Evolutionary conservation across 2,797 vertebrate species (phyloP).

Genomic region (Peromyscus eremicus): DNA sequence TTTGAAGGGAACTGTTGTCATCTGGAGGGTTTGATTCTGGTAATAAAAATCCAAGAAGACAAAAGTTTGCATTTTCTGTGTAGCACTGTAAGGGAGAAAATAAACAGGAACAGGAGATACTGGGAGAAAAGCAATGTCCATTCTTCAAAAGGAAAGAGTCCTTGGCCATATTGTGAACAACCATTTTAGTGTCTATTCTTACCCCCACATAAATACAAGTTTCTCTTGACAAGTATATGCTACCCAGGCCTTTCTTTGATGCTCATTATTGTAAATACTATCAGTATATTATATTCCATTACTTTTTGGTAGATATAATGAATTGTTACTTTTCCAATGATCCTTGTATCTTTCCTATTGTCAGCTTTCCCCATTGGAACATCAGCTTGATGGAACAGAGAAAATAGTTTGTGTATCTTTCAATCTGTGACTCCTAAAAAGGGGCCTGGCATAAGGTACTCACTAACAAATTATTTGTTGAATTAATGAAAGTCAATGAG

Average conservation of each 20-base stretch:
- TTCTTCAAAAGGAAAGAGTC: background rate
- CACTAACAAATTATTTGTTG: background rate
- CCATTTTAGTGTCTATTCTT: background rate
- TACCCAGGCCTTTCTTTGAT: background rate
- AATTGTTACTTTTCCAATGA: background rate
- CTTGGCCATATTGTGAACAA: background rate
- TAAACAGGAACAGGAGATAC: background rate
- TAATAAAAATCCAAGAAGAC: slow-evolving; percentile 49
- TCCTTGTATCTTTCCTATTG: background rate
- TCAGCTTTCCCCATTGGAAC: background rate
- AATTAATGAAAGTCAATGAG: background rate
- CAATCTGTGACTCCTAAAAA: background rate
- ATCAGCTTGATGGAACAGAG: background rate
- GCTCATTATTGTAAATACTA: background rate
- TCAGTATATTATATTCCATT: background rate
- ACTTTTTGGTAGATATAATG: background rate
- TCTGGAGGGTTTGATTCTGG: background rate
- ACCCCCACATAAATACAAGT: background rate
- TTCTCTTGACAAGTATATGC: background rate
- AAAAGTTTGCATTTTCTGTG: background rate
- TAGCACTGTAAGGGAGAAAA: slow-evolving; percentile 11
- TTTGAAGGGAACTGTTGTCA: slow-evolving; percentile 36
- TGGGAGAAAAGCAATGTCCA: background rate
- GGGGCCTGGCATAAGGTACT: background rate
- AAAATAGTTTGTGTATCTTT: background rate